phyloP scores from a whole-genome alignment of 2,113 vertebrate species.

The Serranochromis macrocephalus region DNA sequence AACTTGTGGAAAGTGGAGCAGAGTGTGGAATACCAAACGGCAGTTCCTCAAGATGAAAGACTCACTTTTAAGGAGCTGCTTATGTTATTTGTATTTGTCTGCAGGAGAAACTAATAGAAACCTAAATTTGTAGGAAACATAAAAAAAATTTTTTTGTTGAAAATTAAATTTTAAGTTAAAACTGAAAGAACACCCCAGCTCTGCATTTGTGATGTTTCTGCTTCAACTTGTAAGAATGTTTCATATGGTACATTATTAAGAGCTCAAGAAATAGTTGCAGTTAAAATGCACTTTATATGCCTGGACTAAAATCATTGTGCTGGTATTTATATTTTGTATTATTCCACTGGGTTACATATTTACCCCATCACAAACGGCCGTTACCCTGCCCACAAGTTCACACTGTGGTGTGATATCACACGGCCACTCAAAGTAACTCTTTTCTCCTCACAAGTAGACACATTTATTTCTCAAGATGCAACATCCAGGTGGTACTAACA shows the following conservation, averaged over 20 bases:
- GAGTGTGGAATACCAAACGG: accelerated
- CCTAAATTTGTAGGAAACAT: background rate
- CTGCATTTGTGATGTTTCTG: background rate
- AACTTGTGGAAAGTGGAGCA: background rate
- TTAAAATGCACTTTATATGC: background rate
- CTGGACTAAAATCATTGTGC: background rate
- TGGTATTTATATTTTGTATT: background rate
- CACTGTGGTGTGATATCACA: background rate
- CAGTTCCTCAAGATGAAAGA: background rate
- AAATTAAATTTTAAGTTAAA: background rate
- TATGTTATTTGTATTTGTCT: background rate
- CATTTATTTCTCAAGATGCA: conserved; percentile 23
- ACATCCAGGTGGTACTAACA: background rate
- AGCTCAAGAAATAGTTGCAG: background rate
- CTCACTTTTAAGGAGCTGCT: background rate
- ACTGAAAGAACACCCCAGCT: background rate
- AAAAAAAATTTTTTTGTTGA: background rate
- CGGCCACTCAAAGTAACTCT: background rate
- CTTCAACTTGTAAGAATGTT: background rate
- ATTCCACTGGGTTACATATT: background rate
- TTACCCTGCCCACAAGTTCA: background rate
- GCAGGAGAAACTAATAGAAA: background rate
- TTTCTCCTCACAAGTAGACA: background rate
- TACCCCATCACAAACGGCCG: background rate
- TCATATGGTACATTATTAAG: background rate